Base-by-base conservation (phyloP, 1,140 invertebrate species). In the Centruroides sculpturatus region DNA sequence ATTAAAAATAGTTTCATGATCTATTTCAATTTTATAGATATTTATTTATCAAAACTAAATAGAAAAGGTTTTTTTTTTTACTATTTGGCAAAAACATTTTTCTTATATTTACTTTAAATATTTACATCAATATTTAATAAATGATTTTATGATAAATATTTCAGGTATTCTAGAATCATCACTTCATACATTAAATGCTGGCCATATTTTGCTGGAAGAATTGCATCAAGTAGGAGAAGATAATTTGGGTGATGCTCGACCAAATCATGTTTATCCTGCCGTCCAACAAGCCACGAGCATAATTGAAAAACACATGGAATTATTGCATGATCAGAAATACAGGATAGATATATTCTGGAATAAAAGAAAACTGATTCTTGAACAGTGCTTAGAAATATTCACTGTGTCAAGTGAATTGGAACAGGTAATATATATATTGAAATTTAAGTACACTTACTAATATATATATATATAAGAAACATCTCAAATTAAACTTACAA, bases 301-400 rank as follows among this genome's bases (percentile, higher is more conserved):
- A 74, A 84, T 88, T 0, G 84, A 87, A 69, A 78, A 79, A 61
- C 86, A 84, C 83, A 67, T 88, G 63, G 85, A 89, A 69, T 78
- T 79, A 41, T 74, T 92, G 23, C 89, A 92, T 66, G 84, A 90
- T 68, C 79, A 83, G 65, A 74, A 89, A 64, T 80, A 82, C 63
- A 74, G 80, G 61, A 74, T 92, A 41, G 88, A 92, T 70, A 71
- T 81, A 9, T 79, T 83, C n/a, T 89, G 85, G 77, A 79, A 81
- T 62, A 81, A 74, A 65, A 75, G 74, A 36, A 74, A 75, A 66
- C 67, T 71, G 3, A 79, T 85, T 66, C 76, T 90, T 61, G 86
- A 89, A 68, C 85, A 91, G 71, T 86, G 86, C 64, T 74, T 89
- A 60, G 84, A 85, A 49, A 74, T 41, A 41, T 41, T 41, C 8